Conservation (phyloP, 2,888 invertebrate species). For the Andrena chrysosceles region DNA sequence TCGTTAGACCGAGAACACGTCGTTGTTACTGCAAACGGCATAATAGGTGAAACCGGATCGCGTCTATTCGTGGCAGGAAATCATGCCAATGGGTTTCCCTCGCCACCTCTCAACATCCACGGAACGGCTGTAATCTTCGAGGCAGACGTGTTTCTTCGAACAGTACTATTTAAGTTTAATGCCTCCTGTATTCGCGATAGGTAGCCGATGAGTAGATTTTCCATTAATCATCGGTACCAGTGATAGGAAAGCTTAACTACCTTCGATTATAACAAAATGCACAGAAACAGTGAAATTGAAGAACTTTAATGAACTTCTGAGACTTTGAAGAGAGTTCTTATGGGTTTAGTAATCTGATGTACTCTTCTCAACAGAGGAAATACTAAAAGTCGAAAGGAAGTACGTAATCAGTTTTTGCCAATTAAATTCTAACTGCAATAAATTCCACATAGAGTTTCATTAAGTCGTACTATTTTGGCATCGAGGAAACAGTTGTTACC, state of each 20-base stretch:
- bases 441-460: background rate
- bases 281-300: no score
- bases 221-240: background rate
- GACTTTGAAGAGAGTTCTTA: background rate
- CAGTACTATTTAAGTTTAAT: background rate
- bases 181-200: background rate
- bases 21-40: conserved; percentile 42
- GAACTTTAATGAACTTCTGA: no score
- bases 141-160: background rate
- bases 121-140: background rate
- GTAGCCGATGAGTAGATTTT: background rate
- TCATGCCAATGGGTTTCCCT: conserved; percentile 24
- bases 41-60: conserved; percentile 38
- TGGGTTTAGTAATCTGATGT: no score
- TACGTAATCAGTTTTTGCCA: no score
- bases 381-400: no score
- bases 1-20: conserved; percentile 20
- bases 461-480: background rate
- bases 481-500: background rate
- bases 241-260: background rate
- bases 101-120: background rate
- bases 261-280: background rate
- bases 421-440: no score
- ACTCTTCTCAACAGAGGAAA: no score
- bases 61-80: conserved; percentile 31